Evolutionary conservation across 2,797 vertebrate species (phyloP).

Genomic region (Lycodopsis pacificus): DNA sequence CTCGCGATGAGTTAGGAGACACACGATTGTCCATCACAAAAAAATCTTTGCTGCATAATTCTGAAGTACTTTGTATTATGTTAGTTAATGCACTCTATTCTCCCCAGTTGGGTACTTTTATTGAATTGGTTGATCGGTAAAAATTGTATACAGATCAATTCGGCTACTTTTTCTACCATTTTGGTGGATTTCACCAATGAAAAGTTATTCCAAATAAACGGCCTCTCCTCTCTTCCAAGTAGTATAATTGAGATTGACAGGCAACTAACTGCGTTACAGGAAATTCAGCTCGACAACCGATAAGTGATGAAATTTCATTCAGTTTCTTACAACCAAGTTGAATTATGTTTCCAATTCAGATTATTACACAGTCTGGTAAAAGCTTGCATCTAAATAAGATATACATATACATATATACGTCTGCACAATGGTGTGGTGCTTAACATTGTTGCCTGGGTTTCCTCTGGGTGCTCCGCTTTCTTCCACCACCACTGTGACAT

Average conservation of each 20-base stretch:
- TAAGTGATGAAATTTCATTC: neutral
- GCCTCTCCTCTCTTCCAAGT: neutral
- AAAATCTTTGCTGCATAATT: neutral
- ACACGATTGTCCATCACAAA: neutral
- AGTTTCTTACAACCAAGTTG: neutral
- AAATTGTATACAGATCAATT: neutral
- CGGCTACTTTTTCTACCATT: neutral
- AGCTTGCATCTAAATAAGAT: neutral
- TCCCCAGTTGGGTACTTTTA: neutral
- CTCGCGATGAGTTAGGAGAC: neutral
- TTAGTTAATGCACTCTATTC: too few relatives aligned
- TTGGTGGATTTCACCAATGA: neutral
- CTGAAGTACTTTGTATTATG: neutral
- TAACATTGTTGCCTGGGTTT: too few relatives aligned
- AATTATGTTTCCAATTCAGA: neutral
- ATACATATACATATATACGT: too few relatives aligned
- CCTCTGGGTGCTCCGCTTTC: too few relatives aligned
- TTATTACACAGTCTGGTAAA: neutral
- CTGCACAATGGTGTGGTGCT: too few relatives aligned
- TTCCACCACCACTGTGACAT: neutral
- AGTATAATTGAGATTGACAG: neutral
- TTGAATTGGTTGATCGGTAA: too few relatives aligned
- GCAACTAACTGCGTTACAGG: too few relatives aligned
- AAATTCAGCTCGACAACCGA: neutral
- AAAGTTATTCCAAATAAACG: neutral